These are phyloP conservation scores for Cryptophagus acutangulus DNA, from an alignment of 2,888 invertebrate genomes.

Conservation along the genomic window DNA sequence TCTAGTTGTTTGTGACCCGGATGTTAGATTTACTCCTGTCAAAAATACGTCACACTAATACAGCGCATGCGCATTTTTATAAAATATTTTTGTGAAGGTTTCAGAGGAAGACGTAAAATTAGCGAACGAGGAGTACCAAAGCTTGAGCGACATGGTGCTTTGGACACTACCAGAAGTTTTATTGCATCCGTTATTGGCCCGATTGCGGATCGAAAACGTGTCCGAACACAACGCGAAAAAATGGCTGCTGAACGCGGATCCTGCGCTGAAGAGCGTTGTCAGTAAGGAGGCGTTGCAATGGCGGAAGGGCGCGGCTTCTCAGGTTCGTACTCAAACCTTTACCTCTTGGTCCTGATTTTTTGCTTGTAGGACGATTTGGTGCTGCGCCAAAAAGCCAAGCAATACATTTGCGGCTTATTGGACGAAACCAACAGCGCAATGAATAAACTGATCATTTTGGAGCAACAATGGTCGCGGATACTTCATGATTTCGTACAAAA, in stretches of 20 bases:
- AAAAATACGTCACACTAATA: neutral
- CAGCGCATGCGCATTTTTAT: no score
- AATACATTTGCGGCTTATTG: conserved; percentile 64
- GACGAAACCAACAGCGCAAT: conserved; percentile 73
- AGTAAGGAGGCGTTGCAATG: conserved; percentile 84
- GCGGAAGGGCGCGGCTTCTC: conserved; percentile 57
- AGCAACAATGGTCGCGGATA: conserved; percentile 72
- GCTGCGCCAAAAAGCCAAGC: conserved; percentile 69
- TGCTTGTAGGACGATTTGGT: conserved; percentile 63
- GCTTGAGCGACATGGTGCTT: conserved; percentile 73
- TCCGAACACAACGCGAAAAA: conserved; percentile 56
- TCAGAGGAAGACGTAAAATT: conserved; percentile 63
- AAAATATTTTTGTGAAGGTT: conserved; percentile 42
- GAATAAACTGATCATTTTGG: conserved; percentile 68
- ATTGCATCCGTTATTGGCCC: conserved; percentile 68
- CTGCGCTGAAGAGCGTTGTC: conserved; percentile 73
- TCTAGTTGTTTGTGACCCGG: no score
- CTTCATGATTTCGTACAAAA: conserved; percentile 73
- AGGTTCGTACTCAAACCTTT: conserved; percentile 39
- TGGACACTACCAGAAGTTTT: conserved; percentile 75
- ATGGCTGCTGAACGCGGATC: conserved; percentile 69
- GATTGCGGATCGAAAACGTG: conserved; percentile 59
- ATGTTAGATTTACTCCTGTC: no score
- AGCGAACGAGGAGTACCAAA: conserved; percentile 67
- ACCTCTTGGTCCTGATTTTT: conserved; percentile 7